phyloP scores from a whole-genome alignment of 2,113 vertebrate species.

The Albula goreensis region DNA sequence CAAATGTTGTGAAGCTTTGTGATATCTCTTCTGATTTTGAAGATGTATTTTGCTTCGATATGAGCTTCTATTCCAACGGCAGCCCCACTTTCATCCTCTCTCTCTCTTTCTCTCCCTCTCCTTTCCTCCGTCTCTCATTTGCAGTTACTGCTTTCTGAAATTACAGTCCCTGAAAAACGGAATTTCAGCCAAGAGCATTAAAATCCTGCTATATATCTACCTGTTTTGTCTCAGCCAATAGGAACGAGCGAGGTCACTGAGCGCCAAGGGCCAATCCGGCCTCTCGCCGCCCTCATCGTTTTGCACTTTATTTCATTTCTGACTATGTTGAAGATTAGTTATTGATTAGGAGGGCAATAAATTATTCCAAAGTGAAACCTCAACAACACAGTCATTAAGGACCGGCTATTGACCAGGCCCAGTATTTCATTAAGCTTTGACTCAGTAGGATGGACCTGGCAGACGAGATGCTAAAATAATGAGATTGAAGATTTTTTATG shows the following conservation, averaged over 20 bases:
- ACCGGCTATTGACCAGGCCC: slow-evolving; percentile 63
- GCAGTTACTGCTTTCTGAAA: neutral
- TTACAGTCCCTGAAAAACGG: neutral
- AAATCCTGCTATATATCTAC: neutral
- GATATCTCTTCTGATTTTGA: no score
- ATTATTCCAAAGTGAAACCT: slow-evolving; percentile 74
- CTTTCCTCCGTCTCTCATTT: neutral
- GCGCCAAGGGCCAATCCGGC: slow-evolving; percentile 39
- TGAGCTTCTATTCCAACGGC: no score
- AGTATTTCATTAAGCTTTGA: slow-evolving; percentile 65
- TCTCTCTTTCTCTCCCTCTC: slow-evolving; percentile 36
- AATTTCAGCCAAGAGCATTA: neutral
- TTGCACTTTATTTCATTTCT: slow-evolving; percentile 72
- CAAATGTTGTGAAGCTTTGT: no score
- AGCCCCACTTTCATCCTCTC: slow-evolving; percentile 35
- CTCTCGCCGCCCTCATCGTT: slow-evolving; percentile 62
- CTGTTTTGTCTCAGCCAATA: neutral
- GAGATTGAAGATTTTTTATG: slow-evolving; percentile 63
- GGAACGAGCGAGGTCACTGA: neutral
- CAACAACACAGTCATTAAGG: slow-evolving; percentile 69
- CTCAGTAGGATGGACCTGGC: slow-evolving; percentile 46
- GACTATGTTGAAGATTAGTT: slow-evolving; percentile 74
- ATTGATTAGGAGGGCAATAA: slow-evolving; percentile 73
- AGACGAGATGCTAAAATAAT: slow-evolving; percentile 65
- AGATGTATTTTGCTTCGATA: no score